phyloP scores from a whole-genome alignment of 2,113 vertebrate genomes.

The Triplophysa siluroides region DNA sequence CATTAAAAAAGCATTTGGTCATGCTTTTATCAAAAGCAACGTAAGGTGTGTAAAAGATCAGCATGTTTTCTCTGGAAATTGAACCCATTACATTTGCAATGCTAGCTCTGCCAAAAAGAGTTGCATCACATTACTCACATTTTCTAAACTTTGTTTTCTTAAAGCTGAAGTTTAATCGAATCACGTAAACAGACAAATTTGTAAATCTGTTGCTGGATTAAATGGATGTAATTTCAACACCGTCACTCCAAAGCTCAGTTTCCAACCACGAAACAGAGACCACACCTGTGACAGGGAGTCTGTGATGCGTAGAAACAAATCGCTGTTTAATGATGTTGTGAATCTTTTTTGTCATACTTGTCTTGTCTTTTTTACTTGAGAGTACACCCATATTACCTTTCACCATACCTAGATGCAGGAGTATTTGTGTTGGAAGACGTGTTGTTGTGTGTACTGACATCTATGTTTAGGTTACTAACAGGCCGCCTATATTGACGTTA shows the following conservation, averaged over 20 bases:
- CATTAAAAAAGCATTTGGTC: too few relatives aligned
- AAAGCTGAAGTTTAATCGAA: too few relatives aligned
- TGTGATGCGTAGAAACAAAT: not conserved
- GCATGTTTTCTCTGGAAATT: too few relatives aligned
- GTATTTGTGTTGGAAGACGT: not conserved
- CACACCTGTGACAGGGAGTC: not conserved
- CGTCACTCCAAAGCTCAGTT: not conserved
- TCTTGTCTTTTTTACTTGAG: not conserved
- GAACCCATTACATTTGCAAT: too few relatives aligned
- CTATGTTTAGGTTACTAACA: slow-evolving; percentile 17
- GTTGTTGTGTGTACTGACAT: slow-evolving; percentile 21
- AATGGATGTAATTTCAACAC: not conserved
- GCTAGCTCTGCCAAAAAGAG: too few relatives aligned
- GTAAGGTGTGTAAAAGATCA: too few relatives aligned
- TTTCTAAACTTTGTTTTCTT: too few relatives aligned
- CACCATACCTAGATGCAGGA: slow-evolving; percentile 11
- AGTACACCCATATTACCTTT: not conserved
- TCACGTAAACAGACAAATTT: too few relatives aligned
- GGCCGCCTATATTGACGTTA: slow-evolving; percentile 15
- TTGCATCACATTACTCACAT: too few relatives aligned
- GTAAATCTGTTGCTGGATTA: not conserved
- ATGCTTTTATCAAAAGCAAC: too few relatives aligned
- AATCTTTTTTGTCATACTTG: slow-evolving; percentile 4
- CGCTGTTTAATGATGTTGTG: not conserved
- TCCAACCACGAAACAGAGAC: slow-evolving; percentile 6